phyloP scores from a whole-genome alignment of 2,888 invertebrate species.

The Maniola hyperantus region DNA sequence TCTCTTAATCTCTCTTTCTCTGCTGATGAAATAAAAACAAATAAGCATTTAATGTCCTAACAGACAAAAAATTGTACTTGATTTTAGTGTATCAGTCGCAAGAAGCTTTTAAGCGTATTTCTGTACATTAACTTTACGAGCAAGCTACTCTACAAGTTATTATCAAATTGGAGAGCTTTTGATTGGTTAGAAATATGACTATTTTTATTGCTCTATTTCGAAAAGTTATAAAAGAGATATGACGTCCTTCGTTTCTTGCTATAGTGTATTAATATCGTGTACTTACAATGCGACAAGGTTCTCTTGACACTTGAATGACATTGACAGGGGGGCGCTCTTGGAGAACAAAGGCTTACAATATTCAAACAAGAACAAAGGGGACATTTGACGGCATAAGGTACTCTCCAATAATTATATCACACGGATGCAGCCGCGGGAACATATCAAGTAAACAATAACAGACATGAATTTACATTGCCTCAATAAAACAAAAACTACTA shows the following conservation, averaged over 20 bases:
- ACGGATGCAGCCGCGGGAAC: too few relatives aligned
- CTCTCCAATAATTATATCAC: too few relatives aligned
- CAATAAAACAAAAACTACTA: not conserved
- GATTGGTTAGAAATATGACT: not conserved
- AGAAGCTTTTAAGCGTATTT: slow-evolving; percentile 10
- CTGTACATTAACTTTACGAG: slow-evolving; percentile 10
- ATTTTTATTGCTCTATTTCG: not conserved
- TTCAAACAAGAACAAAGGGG: too few relatives aligned
- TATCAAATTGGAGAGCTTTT: not conserved
- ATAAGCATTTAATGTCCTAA: slow-evolving; percentile 3
- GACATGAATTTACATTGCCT: too few relatives aligned
- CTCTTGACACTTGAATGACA: too few relatives aligned
- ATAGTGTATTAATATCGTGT: too few relatives aligned
- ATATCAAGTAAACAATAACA: too few relatives aligned
- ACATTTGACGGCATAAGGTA: too few relatives aligned
- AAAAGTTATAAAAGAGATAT: not conserved
- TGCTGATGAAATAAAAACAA: slow-evolving; percentile 1
- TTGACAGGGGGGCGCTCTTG: too few relatives aligned
- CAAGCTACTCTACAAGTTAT: not conserved
- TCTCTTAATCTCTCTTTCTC: not conserved
- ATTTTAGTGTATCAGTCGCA: slow-evolving; percentile 16
- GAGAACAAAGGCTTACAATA: too few relatives aligned
- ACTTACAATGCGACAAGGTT: too few relatives aligned
- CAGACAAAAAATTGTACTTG: slow-evolving; percentile 17
- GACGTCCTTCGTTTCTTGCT: too few relatives aligned